Percentiles rank a stretch among this genome's conserved stretches.
These are phyloP conservation scores for Pseudachorutes palmiensis DNA, from an alignment of 1,140 invertebrate genomes.

Conservation along the genomic window DNA sequence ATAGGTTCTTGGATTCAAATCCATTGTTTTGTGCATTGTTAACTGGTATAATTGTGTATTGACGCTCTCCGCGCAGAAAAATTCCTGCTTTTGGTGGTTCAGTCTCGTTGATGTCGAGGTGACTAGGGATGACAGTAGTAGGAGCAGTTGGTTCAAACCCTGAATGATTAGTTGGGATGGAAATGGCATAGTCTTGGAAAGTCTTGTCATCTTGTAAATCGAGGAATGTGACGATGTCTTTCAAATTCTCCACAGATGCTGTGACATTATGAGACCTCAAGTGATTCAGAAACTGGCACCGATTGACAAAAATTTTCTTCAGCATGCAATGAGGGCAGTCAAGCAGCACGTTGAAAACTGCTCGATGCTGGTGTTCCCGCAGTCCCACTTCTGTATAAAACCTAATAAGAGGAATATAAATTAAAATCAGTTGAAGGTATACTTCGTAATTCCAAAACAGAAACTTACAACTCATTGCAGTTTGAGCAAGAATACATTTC, in stretches of 20 bases:
- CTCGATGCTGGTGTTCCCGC: not conserved
- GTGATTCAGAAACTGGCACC: slow-evolving; percentile 19
- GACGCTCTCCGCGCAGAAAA: not conserved
- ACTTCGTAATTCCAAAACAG: not conserved
- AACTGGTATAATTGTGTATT: slow-evolving; percentile 2
- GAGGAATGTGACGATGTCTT: not conserved
- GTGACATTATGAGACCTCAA: slow-evolving; percentile 8
- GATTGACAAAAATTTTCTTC: slow-evolving; percentile 13
- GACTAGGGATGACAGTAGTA: slow-evolving; percentile 2
- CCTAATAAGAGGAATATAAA: not conserved
- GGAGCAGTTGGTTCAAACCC: not conserved
- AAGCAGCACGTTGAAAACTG: not conserved
- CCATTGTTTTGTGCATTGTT: not conserved
- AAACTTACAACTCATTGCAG: not conserved
- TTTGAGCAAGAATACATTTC: slow-evolving; percentile 9
- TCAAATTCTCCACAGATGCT: slow-evolving; percentile 4
- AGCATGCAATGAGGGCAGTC: slow-evolving; percentile 16
- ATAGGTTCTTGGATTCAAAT: not conserved
- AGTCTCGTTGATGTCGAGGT: not conserved
- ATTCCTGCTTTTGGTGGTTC: not conserved
- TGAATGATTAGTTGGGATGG: not conserved
- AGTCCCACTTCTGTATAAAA: not conserved
- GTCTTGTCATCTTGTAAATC: not conserved
- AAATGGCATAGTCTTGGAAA: not conserved
- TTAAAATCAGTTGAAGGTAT: no score